Evolutionary conservation across 2,888 invertebrate genomes (phyloP), one percentile per base, ranked within the genome.

Genomic region (Carcina quercana): DNA sequence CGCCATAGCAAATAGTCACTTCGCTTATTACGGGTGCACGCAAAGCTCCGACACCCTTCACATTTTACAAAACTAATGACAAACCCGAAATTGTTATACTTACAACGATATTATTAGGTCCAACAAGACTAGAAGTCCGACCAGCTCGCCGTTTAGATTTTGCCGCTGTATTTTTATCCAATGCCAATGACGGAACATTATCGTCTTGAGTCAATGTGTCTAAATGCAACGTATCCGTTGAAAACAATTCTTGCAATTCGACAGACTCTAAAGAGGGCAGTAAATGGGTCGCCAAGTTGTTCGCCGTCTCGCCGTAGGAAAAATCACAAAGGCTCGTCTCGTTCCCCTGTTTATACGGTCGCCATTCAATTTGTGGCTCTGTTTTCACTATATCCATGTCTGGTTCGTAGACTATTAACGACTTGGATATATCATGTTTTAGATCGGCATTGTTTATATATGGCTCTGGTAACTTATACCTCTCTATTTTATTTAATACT

Each of bases 311-410:
- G 1, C 70, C 70, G 30, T 69, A 79, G 0, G 71, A 68, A 38
- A 76, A 78, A 38, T 79, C 76, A 28, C 63, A 66, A 2, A 74
- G 37, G 30, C 73, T 72, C 0, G 62, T 61, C 32, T 67, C 68
- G 26, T 52, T 65, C 3, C 52, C 53, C 1, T 53, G 31, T 34
- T 62, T 65, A 30, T 60, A 73, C 13, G 63, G 35, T 10, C 57
- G 48, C 78, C 78, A 80, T 24, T 69, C 64, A 0, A 69, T 56
- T 15, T 63, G 62, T 0, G 65, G 35, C 20, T 74, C 74, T 0
- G 64, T 64, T 43, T 79, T 75, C 1, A 72, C 56, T 25, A 66
- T 34, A 29, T 65, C 62, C 34, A 69, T 30, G 15, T 68, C 67
- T 1, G 67, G 59, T 6, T 69, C 70, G 2, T 61, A 46, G 0